Evolutionary conservation across 2,888 invertebrate genomes (phyloP), one percentile per base, ranked within the genome.

Genomic region (Trachelus troglodyta): DNA sequence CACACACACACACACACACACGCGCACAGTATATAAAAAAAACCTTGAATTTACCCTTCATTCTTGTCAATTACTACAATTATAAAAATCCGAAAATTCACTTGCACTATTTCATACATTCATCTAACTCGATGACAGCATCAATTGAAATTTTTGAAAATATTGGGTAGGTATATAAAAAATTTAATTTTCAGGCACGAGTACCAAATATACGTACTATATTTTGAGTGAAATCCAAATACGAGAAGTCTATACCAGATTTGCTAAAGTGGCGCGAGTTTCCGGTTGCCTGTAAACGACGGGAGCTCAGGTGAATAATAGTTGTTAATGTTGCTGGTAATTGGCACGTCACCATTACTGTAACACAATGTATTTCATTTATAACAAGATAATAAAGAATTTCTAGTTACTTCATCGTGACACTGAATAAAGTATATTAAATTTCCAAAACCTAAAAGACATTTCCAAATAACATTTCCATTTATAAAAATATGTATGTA

Each of bases 331-430:
- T 71, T 71, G 31, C 71, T 71, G 9, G 71, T 71, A 33, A 71
- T 33, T 71, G 71, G 71, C 75, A 37, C 69, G 71, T 71, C 69
- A 76, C 69, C 75, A 69, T 75, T 75, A 56, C 40, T 69, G 73
- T 76, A 35, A 78, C 35, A 40, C 75, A 75, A 71, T 78, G 78
- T 78, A 78, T 73, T 73, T 73, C 37, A 68, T 75, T 78, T 75
- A 78, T 68, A 40, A 76, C 78, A 76, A 78, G 23, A 78, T 73
- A 78, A 78, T 78, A 78, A 78, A 78, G 34, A 56, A 76, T 78
- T 78, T 78, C 78, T 78, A 78, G 78, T 78, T 78, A 78, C 73
- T 78, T 69, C 75, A 56, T 34, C 31, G 3, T 34, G 15, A 71
- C 31, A 34, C 9, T 31, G 56, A 23, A 15, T 56, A 56, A 56